These are phyloP conservation scores for Conger conger DNA, from an alignment of 2,113 vertebrate species.

Conservation along the genomic window DNA sequence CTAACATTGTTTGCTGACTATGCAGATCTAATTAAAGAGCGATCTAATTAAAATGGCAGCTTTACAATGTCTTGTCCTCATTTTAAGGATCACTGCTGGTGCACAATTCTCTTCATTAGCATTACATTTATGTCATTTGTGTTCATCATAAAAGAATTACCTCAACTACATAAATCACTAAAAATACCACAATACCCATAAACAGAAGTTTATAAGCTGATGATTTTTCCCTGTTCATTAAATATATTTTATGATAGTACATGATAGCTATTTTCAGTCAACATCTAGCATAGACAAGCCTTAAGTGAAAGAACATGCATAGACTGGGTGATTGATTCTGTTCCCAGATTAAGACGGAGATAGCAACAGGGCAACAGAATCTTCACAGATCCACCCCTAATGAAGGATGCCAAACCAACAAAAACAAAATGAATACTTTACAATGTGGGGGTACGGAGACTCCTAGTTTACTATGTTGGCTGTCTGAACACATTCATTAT, in stretches of 20 bases:
- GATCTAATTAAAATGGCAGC: not conserved
- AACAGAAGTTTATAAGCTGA: not conserved
- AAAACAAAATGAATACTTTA: conserved; percentile 67
- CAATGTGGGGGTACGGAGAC: conserved; percentile 38
- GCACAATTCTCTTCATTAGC: not conserved
- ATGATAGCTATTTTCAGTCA: not conserved
- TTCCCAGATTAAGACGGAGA: conserved; percentile 39
- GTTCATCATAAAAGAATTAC: not conserved
- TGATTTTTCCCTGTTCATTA: not conserved
- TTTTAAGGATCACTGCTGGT: not conserved
- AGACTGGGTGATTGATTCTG: not conserved
- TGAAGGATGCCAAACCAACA: conserved; percentile 48
- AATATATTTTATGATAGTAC: not conserved
- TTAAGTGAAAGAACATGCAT: not conserved
- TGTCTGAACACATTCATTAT: conserved; percentile 7
- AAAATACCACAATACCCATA: not conserved
- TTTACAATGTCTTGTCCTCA: not conserved
- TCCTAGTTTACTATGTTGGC: conserved; percentile 41
- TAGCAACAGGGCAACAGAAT: conserved; percentile 24
- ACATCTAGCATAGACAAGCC: not conserved
- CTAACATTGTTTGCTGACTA: not conserved
- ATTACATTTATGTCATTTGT: not conserved
- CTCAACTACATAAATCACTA: not conserved
- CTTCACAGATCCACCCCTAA: conserved; percentile 33
- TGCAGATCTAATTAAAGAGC: not conserved